Conservation (phyloP, 2,888 invertebrate genomes). For the Temnothorax rugatulus region DNA sequence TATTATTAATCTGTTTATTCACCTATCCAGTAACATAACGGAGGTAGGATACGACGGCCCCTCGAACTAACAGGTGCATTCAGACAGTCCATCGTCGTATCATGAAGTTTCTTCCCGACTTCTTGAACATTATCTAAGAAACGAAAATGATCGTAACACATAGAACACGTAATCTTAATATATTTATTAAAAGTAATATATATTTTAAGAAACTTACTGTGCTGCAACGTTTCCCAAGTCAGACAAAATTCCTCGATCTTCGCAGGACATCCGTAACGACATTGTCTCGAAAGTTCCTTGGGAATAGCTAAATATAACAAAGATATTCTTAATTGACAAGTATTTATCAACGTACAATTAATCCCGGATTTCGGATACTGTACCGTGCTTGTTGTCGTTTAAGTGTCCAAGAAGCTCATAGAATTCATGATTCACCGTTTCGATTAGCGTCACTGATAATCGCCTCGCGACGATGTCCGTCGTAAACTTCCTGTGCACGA, state of each 20-base stretch:
- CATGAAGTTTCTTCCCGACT: slow-evolving; percentile 21
- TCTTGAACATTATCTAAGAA: slow-evolving; percentile 9
- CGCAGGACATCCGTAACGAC: slow-evolving; percentile 80
- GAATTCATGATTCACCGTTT: slow-evolving; percentile 77
- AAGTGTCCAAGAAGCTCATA: slow-evolving; percentile 78
- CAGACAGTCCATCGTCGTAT: slow-evolving; percentile 61
- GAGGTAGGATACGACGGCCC: slow-evolving; percentile 78
- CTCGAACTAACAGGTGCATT: slow-evolving; percentile 75
- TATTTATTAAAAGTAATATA: slow-evolving; percentile 1
- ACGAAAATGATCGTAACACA: background rate
- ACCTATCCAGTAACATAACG: slow-evolving; percentile 80
- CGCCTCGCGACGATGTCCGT: slow-evolving; percentile 76
- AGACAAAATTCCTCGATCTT: slow-evolving; percentile 78
- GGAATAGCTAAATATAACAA: slow-evolving; percentile 71
- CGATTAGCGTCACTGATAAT: slow-evolving; percentile 74
- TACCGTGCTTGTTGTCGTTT: slow-evolving; percentile 77
- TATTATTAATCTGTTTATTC: slow-evolving; percentile 2
- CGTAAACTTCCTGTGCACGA: slow-evolving; percentile 74
- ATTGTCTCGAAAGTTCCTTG: slow-evolving; percentile 75
- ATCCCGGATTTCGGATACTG: slow-evolving; percentile 3
- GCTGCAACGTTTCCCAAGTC: slow-evolving; percentile 66
- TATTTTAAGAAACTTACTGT: slow-evolving; percentile 17
- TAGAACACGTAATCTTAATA: background rate
- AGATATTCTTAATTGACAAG: slow-evolving; percentile 33
- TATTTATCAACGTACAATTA: background rate